These are phyloP conservation scores for Megaceryle torquata DNA, from an alignment of 2,113 vertebrate genomes.

Conservation along the genomic window DNA sequence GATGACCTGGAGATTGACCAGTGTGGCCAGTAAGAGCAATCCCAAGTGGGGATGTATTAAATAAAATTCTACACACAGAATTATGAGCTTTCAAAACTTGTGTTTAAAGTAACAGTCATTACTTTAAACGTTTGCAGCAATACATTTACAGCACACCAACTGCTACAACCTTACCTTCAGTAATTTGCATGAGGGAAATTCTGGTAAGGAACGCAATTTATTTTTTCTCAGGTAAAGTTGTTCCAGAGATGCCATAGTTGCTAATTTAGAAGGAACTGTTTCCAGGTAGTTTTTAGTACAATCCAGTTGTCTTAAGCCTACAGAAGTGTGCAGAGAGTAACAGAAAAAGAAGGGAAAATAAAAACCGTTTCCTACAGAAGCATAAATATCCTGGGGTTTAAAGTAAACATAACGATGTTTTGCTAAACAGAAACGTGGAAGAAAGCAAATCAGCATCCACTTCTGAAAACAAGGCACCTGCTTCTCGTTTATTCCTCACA, in stretches of 20 bases:
- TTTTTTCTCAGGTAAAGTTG: constrained; percentile 92
- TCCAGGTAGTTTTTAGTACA: constrained; percentile 90
- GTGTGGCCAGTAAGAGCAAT: background rate
- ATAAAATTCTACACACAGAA: background rate
- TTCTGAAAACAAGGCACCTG: background rate
- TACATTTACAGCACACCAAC: background rate
- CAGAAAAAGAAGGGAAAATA: background rate
- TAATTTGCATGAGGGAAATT: constrained; percentile 75
- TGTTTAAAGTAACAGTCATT: background rate
- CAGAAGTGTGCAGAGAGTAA: background rate
- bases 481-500: background rate
- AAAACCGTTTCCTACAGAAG: background rate
- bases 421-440: background rate
- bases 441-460: background rate
- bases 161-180: constrained; percentile 81
- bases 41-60: background rate
- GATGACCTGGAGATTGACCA: background rate
- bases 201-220: constrained; percentile 82
- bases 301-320: constrained; percentile 89
- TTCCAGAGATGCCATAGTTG: constrained; percentile 85
- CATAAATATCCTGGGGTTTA: background rate
- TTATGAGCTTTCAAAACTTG: background rate
- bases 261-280: constrained; percentile 79
- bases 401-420: background rate
- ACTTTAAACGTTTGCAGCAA: background rate